Evolutionary conservation across 2,797 vertebrate genomes (phyloP).

Genomic region (Euthynnus affinis): DNA sequence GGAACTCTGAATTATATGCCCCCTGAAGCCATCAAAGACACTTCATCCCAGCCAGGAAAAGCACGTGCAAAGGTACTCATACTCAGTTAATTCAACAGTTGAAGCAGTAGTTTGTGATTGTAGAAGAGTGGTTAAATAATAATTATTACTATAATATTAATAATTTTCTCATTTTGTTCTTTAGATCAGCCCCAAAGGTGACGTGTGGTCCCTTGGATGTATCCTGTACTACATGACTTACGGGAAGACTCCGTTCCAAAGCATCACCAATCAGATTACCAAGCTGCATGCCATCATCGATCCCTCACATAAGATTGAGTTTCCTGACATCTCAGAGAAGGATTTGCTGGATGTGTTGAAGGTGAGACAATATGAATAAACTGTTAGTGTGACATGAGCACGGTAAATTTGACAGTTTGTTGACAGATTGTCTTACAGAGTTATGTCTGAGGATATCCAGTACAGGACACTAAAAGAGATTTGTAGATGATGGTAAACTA

Average conservation of each 20-base stretch:
- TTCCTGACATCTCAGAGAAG: conserved; percentile 93
- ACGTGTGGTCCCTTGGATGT: conserved; percentile 98
- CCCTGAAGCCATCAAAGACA: conserved; percentile 96
- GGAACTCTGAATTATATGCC: conserved; percentile 99
- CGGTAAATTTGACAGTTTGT: no score
- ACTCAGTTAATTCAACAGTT: not conserved
- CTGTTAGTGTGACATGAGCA: not conserved
- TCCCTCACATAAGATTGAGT: conserved; percentile 90
- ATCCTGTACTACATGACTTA: conserved; percentile 99
- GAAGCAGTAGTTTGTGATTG: not conserved
- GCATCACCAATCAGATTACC: conserved; percentile 94
- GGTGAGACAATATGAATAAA: conserved; percentile 78
- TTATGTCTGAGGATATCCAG: not conserved
- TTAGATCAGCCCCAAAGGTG: conserved; percentile 97
- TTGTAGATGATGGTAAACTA: not conserved
- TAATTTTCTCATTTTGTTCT: not conserved
- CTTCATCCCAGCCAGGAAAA: conserved; percentile 91
- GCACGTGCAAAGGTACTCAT: conserved; percentile 91
- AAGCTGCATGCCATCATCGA: conserved; percentile 97
- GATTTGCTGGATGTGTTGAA: conserved; percentile 95
- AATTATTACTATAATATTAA: no score
- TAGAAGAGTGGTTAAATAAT: not conserved
- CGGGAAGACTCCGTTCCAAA: conserved; percentile 96
- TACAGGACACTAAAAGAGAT: no score
- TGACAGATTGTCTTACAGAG: no score